Evolutionary conservation across 2,888 invertebrate genomes (phyloP).

Genomic region (Phania funesta): DNA sequence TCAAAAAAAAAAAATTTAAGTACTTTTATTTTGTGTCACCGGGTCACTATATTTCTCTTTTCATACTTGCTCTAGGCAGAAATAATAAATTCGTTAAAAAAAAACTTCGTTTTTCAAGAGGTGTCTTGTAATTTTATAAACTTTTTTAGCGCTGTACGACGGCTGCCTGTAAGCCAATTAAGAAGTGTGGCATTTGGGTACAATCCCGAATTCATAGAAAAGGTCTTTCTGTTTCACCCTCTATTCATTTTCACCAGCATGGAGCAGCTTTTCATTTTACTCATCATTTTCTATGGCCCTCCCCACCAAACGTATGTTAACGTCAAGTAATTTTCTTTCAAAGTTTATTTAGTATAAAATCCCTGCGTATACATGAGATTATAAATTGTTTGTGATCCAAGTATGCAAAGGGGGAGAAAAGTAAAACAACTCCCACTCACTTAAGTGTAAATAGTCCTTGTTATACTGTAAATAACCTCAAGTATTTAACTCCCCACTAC

Average conservation of each 20-base stretch:
- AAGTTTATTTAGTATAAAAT: slow-evolving; percentile 67
- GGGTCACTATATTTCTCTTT: no score
- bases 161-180: no score
- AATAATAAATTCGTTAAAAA: no score
- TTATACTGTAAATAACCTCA: slow-evolving; percentile 36
- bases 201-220: no score
- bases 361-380: slow-evolving; percentile 63
- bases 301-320: slow-evolving; percentile 42
- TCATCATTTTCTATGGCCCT: slow-evolving; percentile 50
- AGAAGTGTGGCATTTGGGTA: no score
- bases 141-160: no score
- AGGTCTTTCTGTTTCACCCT: no score
- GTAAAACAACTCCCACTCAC: slow-evolving; percentile 45
- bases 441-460: slow-evolving; percentile 50
- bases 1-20: no score
- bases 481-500: slow-evolving; percentile 24
- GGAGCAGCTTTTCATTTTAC: slow-evolving; percentile 14
- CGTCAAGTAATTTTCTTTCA: slow-evolving; percentile 61
- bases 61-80: no score
- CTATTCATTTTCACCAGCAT: slow-evolving; percentile 8
- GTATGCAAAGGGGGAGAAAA: not conserved
- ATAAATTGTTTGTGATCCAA: slow-evolving; percentile 65
- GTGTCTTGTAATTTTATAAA: no score
- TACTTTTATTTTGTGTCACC: no score
- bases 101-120: no score